phyloP scores from a whole-genome alignment of 1,140 invertebrate genomes.

The Elymnias hypermnestra region DNA sequence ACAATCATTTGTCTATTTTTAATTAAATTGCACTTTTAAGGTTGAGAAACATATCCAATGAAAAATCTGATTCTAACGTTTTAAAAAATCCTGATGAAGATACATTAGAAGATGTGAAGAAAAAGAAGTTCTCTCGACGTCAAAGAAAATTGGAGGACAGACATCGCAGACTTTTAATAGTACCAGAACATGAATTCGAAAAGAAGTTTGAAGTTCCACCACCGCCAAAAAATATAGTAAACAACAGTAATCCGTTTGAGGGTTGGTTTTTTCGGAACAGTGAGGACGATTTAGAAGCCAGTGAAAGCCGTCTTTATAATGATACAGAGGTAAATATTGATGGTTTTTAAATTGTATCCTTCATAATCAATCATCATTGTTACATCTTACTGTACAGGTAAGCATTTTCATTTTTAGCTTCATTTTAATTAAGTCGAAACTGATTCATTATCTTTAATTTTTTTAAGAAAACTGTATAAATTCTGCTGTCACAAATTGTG shows the following conservation, averaged over 20 bases:
- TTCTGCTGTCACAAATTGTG: too few species aligned
- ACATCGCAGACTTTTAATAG: slow-evolving; percentile 46
- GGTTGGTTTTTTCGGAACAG: slow-evolving; percentile 62
- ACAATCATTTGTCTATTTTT: not conserved
- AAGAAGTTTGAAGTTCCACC: slow-evolving; percentile 73
- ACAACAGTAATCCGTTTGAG: slow-evolving; percentile 38
- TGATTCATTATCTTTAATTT: too few species aligned
- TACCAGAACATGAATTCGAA: slow-evolving; percentile 77
- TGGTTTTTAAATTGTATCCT: too few species aligned
- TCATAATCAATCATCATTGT: too few species aligned
- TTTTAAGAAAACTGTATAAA: too few species aligned
- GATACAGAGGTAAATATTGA: slow-evolving; percentile 35
- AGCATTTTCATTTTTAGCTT: too few species aligned
- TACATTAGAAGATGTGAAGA: slow-evolving; percentile 21
- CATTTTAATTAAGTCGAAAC: too few species aligned
- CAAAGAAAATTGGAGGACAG: slow-evolving; percentile 38
- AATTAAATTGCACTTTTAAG: slow-evolving; percentile 31
- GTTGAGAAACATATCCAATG: slow-evolving; percentile 50
- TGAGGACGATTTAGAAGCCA: slow-evolving; percentile 50
- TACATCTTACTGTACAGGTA: too few species aligned
- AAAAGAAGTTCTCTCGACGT: slow-evolving; percentile 62
- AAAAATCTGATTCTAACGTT: slow-evolving; percentile 32
- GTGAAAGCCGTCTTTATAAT: slow-evolving; percentile 47
- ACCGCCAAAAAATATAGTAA: slow-evolving; percentile 41
- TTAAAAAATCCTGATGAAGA: slow-evolving; percentile 33